A percentile compares a stretch with the other conserved stretches of the same genome.
Conservation (phyloP, 2,797 vertebrate species). For the Pangasius krempfi region DNA sequence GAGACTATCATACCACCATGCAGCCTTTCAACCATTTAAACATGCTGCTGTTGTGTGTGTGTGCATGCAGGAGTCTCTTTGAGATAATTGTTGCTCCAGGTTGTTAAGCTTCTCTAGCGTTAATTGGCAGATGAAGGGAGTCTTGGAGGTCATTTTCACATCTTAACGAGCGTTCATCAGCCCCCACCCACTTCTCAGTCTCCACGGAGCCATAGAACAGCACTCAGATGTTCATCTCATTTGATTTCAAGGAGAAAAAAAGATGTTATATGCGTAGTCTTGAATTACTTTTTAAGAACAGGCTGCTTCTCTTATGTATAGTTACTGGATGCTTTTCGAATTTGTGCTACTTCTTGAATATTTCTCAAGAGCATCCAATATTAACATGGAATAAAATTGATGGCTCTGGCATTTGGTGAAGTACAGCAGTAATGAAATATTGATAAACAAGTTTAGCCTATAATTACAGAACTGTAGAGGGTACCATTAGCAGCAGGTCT, state of each 20-base stretch:
- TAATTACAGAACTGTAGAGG: conserved; percentile 18
- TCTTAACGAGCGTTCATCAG: conserved; percentile 64
- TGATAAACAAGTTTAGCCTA: conserved; percentile 26
- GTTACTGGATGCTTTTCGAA: conserved; percentile 2
- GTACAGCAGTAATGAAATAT: conserved; percentile 17
- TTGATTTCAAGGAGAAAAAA: conserved; percentile 44
- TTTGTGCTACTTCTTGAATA: neutral
- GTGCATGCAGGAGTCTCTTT: conserved; percentile 34
- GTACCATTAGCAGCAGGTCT: conserved; percentile 26
- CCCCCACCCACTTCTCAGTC: conserved; percentile 36
- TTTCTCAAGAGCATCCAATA: neutral
- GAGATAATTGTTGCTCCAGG: conserved; percentile 56
- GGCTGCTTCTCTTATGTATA: neutral
- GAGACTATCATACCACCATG: conserved; percentile 33
- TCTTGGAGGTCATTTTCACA: conserved; percentile 67
- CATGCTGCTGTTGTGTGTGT: conserved; percentile 36
- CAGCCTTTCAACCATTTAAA: conserved; percentile 32
- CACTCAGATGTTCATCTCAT: conserved; percentile 53
- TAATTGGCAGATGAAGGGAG: conserved; percentile 73
- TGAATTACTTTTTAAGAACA: neutral
- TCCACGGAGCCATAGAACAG: conserved; percentile 67
- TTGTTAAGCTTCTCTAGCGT: conserved; percentile 62
- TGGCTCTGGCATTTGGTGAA: neutral
- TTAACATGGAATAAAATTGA: neutral
- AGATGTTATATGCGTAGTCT: neutral